Evolutionary conservation across 2,888 invertebrate species (phyloP).

Genomic region (Abscondita cerata): DNA sequence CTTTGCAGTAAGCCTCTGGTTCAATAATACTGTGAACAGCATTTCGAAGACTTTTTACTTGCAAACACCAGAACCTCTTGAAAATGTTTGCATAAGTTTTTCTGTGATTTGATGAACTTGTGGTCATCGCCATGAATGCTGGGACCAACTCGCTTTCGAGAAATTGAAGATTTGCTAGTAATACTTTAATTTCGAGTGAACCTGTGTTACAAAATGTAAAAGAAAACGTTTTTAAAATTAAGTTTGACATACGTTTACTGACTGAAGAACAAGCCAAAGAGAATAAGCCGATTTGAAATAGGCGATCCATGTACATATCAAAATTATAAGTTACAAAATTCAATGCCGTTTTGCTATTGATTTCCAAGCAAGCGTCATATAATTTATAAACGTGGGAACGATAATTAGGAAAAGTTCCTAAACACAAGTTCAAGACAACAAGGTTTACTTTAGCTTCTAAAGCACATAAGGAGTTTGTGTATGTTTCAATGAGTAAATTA

Average conservation of each 20-base stretch:
- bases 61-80: constrained; percentile 66
- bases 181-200: constrained; percentile 67
- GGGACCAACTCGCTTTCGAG: constrained; percentile 73
- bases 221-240: background rate
- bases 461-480: constrained; percentile 68
- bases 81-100: constrained; percentile 63
- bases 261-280: constrained; percentile 68
- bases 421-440: constrained; percentile 66
- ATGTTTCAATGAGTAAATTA: constrained; percentile 66
- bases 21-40: constrained; percentile 72
- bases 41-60: constrained; percentile 65
- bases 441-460: constrained; percentile 72
- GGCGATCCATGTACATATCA: constrained; percentile 71
- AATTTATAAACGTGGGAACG: constrained; percentile 47
- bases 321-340: constrained; percentile 66
- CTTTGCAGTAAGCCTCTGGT: constrained; percentile 73
- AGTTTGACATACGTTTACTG: constrained; percentile 50
- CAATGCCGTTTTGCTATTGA: constrained; percentile 54
- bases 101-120: constrained; percentile 61
- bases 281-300: constrained; percentile 73
- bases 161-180: constrained; percentile 71
- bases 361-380: constrained; percentile 44
- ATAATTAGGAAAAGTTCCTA: constrained; percentile 57
- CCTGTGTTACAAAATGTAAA: constrained; percentile 57
- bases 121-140: constrained; percentile 60